Percentiles rank a stretch among this genome's conserved stretches.
Conservation (phyloP, 1,140 invertebrate genomes). For the Musca domestica region DNA sequence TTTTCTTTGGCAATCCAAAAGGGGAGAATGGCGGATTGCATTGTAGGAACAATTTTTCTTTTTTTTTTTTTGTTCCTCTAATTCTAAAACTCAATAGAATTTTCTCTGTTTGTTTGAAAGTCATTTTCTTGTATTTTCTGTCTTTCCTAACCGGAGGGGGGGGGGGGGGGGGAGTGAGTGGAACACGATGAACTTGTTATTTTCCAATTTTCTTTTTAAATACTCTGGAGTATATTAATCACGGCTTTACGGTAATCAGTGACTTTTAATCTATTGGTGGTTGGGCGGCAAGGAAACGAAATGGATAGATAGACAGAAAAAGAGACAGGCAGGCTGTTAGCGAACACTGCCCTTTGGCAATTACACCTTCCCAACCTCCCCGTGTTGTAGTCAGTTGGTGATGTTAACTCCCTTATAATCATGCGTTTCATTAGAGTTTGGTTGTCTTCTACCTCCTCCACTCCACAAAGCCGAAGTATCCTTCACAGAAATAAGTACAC, state of each 20-base stretch:
- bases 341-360: too few species aligned
- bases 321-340: background rate
- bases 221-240: slow-evolving; percentile 17
- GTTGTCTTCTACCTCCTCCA: background rate
- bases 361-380: too few species aligned
- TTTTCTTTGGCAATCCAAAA: too few species aligned
- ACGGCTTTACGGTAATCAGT: slow-evolving; percentile 18
- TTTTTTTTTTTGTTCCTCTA: too few species aligned
- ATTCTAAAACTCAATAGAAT: too few species aligned
- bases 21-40: too few species aligned
- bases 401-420: slow-evolving; percentile 4
- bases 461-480: background rate
- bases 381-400: too few species aligned
- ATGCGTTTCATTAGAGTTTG: background rate
- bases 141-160: too few species aligned
- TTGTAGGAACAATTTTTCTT: too few species aligned
- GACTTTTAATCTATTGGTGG: slow-evolving; percentile 15
- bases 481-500: background rate
- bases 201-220: slow-evolving; percentile 21
- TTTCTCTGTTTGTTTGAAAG: too few species aligned
- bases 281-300: background rate
- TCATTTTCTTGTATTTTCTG: too few species aligned
- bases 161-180: too few species aligned
- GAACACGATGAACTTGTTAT: background rate
- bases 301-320: background rate